Conservation (phyloP, 2,888 invertebrate species). For the Flexamia atlantica region DNA sequence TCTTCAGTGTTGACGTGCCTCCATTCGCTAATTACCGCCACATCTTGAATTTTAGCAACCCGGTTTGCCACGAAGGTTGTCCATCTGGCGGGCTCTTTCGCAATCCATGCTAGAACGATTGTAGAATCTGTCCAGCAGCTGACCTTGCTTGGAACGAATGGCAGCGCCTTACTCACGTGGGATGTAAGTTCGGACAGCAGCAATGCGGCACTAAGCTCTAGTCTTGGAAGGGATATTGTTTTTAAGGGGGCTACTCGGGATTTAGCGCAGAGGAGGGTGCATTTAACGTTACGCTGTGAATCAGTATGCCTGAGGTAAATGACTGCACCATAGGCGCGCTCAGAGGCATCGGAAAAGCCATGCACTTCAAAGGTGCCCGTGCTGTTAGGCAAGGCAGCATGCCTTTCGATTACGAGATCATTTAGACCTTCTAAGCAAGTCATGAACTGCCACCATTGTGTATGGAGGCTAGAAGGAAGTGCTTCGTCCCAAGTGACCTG, state of each 20-base stretch:
- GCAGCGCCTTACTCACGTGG: not conserved
- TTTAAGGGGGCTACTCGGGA: conserved; percentile 56
- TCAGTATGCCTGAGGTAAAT: conserved; percentile 19
- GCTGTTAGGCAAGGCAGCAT: not conserved
- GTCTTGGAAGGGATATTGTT: conserved; percentile 28
- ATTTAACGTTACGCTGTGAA: not conserved
- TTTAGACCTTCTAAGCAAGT: not conserved
- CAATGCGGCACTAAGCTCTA: conserved; percentile 47
- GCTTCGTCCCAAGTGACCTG: not conserved
- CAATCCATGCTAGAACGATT: conserved; percentile 63
- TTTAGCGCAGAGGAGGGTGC: conserved; percentile 1
- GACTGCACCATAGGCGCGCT: conserved; percentile 30
- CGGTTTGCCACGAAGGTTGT: conserved; percentile 37
- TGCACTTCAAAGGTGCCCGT: not conserved
- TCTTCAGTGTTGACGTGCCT: conserved; percentile 63
- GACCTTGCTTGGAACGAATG: too few species aligned
- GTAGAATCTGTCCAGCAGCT: conserved; percentile 65
- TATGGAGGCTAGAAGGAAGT: not conserved
- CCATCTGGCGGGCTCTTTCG: conserved; percentile 53
- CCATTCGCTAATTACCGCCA: conserved; percentile 61
- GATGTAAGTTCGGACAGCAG: conserved; percentile 11
- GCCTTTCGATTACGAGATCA: not conserved
- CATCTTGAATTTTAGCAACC: conserved; percentile 28
- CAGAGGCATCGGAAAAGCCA: conserved; percentile 43
- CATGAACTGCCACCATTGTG: not conserved